These are phyloP conservation scores for Phymatocera aterrima DNA, from an alignment of 2,888 invertebrate genomes.

Conservation along the genomic window DNA sequence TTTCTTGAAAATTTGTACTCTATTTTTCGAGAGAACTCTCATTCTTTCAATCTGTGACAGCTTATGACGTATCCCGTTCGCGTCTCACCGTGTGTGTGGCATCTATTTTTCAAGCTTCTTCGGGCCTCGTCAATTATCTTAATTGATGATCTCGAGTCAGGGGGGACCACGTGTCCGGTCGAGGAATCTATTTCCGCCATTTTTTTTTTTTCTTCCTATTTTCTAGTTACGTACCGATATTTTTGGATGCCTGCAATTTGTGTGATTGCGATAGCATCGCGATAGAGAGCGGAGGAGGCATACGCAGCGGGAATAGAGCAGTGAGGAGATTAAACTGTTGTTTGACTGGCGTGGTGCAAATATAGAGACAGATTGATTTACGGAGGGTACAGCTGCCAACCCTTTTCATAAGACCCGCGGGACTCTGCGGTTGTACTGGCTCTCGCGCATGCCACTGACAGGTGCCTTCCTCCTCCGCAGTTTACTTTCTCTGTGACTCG, in stretches of 20 bases:
- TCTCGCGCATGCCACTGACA: constrained; percentile 44
- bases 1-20: background rate
- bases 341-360: constrained; percentile 34
- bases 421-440: constrained; percentile 41
- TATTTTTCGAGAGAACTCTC: background rate
- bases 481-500: too few species aligned
- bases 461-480: constrained; percentile 55
- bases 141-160: background rate
- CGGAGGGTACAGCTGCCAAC: constrained; percentile 45
- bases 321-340: constrained; percentile 24
- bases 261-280: background rate
- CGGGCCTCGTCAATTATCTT: background rate
- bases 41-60: background rate
- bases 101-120: background rate
- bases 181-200: background rate
- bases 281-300: background rate
- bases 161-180: background rate
- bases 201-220: background rate
- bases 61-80: too few species aligned
- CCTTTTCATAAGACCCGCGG: constrained; percentile 47
- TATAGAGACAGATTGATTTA: constrained; percentile 47
- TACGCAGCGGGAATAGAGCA: background rate
- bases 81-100: background rate
- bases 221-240: too few species aligned
- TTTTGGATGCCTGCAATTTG: background rate